These are phyloP conservation scores for Pantherophis guttatus DNA, from an alignment of 2,113 vertebrate genomes.

Conservation along the genomic window DNA sequence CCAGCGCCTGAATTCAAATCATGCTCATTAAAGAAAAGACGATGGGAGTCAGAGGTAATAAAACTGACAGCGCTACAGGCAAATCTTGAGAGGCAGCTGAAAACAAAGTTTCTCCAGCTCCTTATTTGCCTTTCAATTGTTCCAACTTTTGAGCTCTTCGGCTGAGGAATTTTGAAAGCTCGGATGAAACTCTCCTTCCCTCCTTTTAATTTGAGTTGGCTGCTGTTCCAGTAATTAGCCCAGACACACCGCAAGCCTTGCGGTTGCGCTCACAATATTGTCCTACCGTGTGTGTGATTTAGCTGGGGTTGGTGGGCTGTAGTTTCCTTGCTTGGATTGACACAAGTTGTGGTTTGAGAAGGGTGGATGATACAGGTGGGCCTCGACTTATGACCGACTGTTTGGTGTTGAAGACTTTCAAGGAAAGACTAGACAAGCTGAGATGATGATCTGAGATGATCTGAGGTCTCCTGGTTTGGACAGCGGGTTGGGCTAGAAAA, in stretches of 20 bases:
- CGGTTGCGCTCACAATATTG: not conserved
- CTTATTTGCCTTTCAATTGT: conserved; percentile 10
- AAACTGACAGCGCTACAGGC: conserved; percentile 1
- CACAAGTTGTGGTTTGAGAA: not conserved
- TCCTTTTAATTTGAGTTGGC: not conserved
- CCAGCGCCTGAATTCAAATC: conserved; percentile 23
- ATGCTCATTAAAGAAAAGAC: conserved; percentile 10
- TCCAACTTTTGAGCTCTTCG: not conserved
- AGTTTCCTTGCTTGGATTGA: not conserved
- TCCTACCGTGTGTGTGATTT: not conserved
- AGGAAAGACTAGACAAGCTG: too few species aligned
- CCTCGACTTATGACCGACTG: too few species aligned
- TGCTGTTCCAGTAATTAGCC: not conserved
- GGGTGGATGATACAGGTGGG: not conserved
- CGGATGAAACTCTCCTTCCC: not conserved
- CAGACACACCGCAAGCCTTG: fast-evolving
- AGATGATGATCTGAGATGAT: too few species aligned
- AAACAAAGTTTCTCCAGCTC: not conserved
- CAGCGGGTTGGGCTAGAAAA: too few species aligned
- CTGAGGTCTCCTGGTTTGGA: too few species aligned
- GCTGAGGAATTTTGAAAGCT: not conserved
- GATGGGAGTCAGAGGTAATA: not conserved
- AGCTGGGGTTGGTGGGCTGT: not conserved
- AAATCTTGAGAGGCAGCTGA: conserved; percentile 24
- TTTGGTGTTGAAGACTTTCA: too few species aligned